Conservation (phyloP, 2,797 vertebrate species). For the Danio jaintianensis region DNA sequence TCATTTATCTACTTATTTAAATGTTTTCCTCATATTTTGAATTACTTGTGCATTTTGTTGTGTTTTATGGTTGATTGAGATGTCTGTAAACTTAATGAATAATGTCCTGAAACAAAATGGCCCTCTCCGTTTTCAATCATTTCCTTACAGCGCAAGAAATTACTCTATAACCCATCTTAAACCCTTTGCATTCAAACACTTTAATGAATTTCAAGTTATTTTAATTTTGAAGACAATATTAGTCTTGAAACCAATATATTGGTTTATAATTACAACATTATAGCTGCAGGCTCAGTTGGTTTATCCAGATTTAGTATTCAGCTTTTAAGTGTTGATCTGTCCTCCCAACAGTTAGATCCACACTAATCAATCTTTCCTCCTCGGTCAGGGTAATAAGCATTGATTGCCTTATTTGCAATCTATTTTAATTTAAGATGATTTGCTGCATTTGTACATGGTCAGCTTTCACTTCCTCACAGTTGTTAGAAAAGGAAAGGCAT, state of each 20-base stretch:
- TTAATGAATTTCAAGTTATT: neutral
- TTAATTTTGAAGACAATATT: neutral
- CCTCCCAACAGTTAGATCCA: constrained; percentile 40
- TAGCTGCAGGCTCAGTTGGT: neutral
- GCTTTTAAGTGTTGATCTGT: constrained; percentile 5
- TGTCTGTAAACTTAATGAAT: neutral
- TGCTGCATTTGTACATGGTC: constrained; percentile 14
- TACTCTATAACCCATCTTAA: neutral
- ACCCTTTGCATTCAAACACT: too few species aligned
- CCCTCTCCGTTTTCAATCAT: neutral
- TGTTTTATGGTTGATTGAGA: neutral
- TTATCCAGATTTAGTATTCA: neutral
- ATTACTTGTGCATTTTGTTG: neutral
- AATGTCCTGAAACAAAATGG: neutral
- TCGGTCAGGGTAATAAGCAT: constrained; percentile 47
- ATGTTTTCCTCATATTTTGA: neutral
- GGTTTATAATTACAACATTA: neutral
- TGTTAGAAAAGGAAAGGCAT: neutral
- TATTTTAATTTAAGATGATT: constrained; percentile 62
- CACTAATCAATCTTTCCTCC: constrained; percentile 58
- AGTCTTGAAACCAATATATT: constrained; percentile 6
- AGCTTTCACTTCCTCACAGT: neutral
- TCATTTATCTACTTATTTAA: neutral
- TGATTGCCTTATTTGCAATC: constrained; percentile 62
- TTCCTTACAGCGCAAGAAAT: neutral